Base-by-base conservation (phyloP, 2,888 invertebrate species). In the Microctonus aethiopoides region DNA sequence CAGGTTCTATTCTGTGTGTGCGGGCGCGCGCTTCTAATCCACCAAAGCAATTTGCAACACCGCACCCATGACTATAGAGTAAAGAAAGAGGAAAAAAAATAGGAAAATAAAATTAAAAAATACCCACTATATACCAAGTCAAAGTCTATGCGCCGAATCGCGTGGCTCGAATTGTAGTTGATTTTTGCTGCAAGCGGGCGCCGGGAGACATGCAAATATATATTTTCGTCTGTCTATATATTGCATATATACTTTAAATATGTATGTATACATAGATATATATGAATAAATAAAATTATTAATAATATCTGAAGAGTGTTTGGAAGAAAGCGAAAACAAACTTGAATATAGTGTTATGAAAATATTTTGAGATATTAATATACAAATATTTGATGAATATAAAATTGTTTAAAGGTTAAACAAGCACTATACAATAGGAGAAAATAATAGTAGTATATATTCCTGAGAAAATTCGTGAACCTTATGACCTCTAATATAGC, bases 1-100 rank as follows among this genome's bases (percentile, higher is more conserved):
- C 46, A 6, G 46, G 46, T 46, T 46, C 16, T 46, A 16, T 46
- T 69, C 77, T 74, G 69, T 78, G 77, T 77, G 76, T 76, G 77
- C 78, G 79, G 46, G 59, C 68, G 67, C 73, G 67, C 71, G 66
- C 69, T 73, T 73, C 69, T 56, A 67, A 67, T 57, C 66, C 71
- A 65, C 52, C 39, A 16, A 36, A 32, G 54, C 68, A 67, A 69
- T 69, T 71, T 71, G 63, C 67, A 46, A 68, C 72, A 41, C 52
- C 59, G 59, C 64, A 39, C 39, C 65, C 56, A 46, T 65, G 56
- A 65, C 56, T 56, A 26, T 22, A 13, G 46, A 54, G 26, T 51
- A 34, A 29, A 36, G 36, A 41, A 32, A 52, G n/a, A 34, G 34
- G 16, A 61, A 39, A 65, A 62, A 36, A 61, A 61, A 51, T 32